Evolutionary conservation across 1,140 invertebrate genomes (phyloP).

Genomic region (Ostrea edulis): DNA sequence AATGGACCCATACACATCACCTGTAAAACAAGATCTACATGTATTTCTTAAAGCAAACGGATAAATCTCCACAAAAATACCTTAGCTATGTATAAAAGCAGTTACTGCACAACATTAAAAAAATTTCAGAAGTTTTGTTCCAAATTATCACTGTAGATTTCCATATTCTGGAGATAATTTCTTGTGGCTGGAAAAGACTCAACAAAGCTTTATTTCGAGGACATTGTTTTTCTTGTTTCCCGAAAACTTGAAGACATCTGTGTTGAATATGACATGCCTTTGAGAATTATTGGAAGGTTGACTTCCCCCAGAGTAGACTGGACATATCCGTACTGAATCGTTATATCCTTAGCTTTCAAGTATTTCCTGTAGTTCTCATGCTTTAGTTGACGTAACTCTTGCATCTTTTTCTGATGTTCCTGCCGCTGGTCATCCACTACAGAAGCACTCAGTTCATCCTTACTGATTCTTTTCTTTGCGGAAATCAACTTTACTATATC

Average conservation of each 20-base stretch:
- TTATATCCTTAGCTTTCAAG: neutral
- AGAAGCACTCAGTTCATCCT: neutral
- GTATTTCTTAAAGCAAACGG: neutral
- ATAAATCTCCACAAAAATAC: neutral
- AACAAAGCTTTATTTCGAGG: too few relatives aligned
- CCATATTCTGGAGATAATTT: too few relatives aligned
- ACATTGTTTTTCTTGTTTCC: too few relatives aligned
- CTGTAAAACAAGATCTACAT: constrained; percentile 56
- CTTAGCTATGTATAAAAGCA: neutral
- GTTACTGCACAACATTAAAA: too few relatives aligned
- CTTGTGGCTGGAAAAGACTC: too few relatives aligned
- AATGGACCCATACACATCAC: constrained; percentile 85
- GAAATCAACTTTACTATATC: neutral
- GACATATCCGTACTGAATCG: neutral
- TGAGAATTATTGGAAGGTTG: neutral
- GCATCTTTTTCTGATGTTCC: neutral
- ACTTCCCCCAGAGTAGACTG: neutral
- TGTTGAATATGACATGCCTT: neutral
- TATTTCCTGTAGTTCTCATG: neutral
- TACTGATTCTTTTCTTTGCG: neutral
- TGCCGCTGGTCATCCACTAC: neutral
- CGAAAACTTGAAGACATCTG: too few relatives aligned
- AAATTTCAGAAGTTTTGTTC: too few relatives aligned
- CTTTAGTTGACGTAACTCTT: neutral
- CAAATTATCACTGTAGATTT: too few relatives aligned